Evolutionary conservation across 2,888 invertebrate genomes (phyloP).

Genomic region (Agelastica alni): DNA sequence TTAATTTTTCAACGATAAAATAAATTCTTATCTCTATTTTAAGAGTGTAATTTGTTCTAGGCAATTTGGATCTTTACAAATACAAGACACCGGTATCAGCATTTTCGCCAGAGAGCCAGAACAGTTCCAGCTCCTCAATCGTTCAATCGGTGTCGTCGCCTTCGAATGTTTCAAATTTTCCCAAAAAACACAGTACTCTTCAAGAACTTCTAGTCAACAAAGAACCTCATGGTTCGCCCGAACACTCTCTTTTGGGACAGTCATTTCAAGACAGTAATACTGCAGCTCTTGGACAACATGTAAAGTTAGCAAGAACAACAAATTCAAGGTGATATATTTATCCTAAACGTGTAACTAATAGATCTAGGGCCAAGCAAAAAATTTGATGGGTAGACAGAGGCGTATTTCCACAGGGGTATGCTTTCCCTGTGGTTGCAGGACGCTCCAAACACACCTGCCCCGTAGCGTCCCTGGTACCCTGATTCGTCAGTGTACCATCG

Average conservation of each 20-base stretch:
- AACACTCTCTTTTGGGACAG: conserved; percentile 57
- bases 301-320: not conserved
- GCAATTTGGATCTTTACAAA: conserved; percentile 31
- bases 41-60: conserved; percentile 12
- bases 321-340: conserved; percentile 15
- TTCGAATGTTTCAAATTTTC: conserved; percentile 48
- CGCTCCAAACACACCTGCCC: too few species aligned
- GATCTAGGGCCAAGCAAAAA: too few species aligned
- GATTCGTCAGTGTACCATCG: too few species aligned
- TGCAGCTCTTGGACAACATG: not conserved
- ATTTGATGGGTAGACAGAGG: too few species aligned
- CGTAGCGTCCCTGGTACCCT: too few species aligned
- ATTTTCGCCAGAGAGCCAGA: conserved; percentile 71
- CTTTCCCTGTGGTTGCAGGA: too few species aligned
- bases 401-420: too few species aligned
- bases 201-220: conserved; percentile 72
- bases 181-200: conserved; percentile 61
- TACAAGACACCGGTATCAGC: conserved; percentile 55
- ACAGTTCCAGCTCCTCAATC: conserved; percentile 65
- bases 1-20: too few species aligned
- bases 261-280: conserved; percentile 30
- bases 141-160: conserved; percentile 59
- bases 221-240: conserved; percentile 62
- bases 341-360: too few species aligned
- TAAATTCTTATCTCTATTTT: too few species aligned